These are phyloP conservation scores for Diorhabda carinulata DNA, from an alignment of 1,140 invertebrate genomes.

Conservation along the genomic window DNA sequence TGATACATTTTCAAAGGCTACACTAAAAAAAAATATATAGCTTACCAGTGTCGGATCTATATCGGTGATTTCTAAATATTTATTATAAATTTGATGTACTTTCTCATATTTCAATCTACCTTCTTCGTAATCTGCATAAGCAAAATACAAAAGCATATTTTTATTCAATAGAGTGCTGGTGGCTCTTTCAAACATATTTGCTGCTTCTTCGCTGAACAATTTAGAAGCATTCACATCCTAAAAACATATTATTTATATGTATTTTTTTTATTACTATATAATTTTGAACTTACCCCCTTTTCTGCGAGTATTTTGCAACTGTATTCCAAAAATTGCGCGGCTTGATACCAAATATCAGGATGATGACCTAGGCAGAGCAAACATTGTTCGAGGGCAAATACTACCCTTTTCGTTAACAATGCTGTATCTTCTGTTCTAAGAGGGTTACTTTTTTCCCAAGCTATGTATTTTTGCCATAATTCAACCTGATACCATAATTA, in stretches of 20 bases:
- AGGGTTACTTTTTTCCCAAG: constrained; percentile 96
- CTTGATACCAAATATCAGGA: constrained; percentile 98
- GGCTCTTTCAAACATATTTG: constrained; percentile 89
- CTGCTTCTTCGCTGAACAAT: constrained; percentile 89
- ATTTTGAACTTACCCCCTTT: constrained; percentile 71
- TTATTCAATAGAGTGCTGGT: constrained; percentile 82
- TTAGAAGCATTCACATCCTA: constrained; percentile 89
- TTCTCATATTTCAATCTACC: constrained; percentile 94
- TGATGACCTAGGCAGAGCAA: constrained; percentile 94
- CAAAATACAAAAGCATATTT: constrained; percentile 94
- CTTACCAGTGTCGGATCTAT: constrained; percentile 91
- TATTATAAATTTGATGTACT: constrained; percentile 95
- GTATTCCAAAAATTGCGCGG: constrained; percentile 91
- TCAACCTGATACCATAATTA: constrained; percentile 67
- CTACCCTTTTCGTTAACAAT: constrained; percentile 86
- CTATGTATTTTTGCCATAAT: constrained; percentile 98
- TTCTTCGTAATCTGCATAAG: constrained; percentile 98
- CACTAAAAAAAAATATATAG: not conserved
- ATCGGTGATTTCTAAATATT: constrained; percentile 81
- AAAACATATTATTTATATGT: constrained; percentile 20
- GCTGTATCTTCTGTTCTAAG: constrained; percentile 92
- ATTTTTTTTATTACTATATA: not conserved
- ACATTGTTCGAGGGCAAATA: constrained; percentile 99
- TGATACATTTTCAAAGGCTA: not conserved
- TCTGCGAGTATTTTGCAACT: constrained; percentile 89